A percentile compares a stretch with the other conserved stretches of the same genome.
Conservation (phyloP, 2,113 vertebrate genomes). For the Acinonyx jubatus region DNA sequence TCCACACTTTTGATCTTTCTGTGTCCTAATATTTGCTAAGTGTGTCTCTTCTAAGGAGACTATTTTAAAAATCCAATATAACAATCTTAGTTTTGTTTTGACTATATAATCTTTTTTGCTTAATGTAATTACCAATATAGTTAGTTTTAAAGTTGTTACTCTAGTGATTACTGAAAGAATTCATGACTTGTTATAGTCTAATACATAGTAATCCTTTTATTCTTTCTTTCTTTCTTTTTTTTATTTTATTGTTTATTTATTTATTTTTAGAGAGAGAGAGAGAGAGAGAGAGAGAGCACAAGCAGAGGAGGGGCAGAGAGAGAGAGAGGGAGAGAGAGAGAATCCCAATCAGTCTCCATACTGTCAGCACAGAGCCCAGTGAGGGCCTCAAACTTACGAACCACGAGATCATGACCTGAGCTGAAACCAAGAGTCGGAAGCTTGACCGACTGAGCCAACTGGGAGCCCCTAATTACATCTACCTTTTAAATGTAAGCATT, state of each 20-base stretch:
- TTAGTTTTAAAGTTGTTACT: background rate
- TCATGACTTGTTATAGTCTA: background rate
- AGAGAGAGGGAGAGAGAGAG: too few relatives aligned
- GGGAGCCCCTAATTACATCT: background rate
- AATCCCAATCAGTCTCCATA: too few relatives aligned
- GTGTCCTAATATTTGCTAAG: background rate
- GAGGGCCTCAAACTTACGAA: too few relatives aligned
- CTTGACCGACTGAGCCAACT: too few relatives aligned
- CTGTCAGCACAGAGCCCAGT: too few relatives aligned
- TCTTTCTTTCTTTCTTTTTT: too few relatives aligned
- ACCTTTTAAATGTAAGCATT: slow-evolving; percentile 14
- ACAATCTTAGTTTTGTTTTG: background rate
- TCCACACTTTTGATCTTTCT: background rate
- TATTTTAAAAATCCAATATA: background rate
- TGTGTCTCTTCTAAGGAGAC: background rate
- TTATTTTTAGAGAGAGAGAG: too few relatives aligned
- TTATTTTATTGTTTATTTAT: too few relatives aligned
- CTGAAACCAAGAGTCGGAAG: too few relatives aligned
- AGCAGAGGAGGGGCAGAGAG: too few relatives aligned
- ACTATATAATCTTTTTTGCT: background rate
- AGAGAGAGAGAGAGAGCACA: too few relatives aligned
- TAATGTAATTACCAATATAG: background rate
- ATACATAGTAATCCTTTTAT: background rate
- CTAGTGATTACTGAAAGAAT: background rate
- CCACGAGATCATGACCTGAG: too few relatives aligned